phyloP scores from a whole-genome alignment of 2,797 vertebrate genomes.

The Gymnothorax reevesii region DNA sequence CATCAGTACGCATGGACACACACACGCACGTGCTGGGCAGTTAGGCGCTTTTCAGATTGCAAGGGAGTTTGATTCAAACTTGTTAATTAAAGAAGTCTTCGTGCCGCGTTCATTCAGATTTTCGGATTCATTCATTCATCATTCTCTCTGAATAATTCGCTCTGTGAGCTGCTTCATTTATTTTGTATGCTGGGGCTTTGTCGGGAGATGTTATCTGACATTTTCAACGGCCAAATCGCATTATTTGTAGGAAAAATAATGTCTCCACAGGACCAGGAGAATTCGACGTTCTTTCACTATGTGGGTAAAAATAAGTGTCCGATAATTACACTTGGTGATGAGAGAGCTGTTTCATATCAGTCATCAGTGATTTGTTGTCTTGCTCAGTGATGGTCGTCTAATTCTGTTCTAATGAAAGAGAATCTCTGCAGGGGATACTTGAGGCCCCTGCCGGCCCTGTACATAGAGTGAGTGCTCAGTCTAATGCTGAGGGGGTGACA shows the following conservation, averaged over 20 bases:
- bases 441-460: background rate
- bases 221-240: background rate
- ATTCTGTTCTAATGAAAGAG: background rate
- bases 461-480: background rate
- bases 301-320: background rate
- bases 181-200: background rate
- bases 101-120: background rate
- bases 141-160: background rate
- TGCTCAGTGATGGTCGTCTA: too few relatives aligned
- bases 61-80: background rate
- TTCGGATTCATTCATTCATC: constrained; percentile 19
- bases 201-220: background rate
- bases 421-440: background rate
- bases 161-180: background rate
- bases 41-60: background rate
- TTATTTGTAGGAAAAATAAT: background rate
- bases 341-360: background rate
- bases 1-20: background rate
- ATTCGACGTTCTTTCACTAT: background rate
- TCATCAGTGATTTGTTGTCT: too few relatives aligned
- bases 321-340: background rate
- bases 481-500: background rate
- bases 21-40: background rate
- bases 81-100: background rate
- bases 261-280: background rate